Percentiles rank a stretch among this genome's conserved stretches.
phyloP scores from a whole-genome alignment of 1,140 invertebrate genomes.

The Galleria mellonella region DNA sequence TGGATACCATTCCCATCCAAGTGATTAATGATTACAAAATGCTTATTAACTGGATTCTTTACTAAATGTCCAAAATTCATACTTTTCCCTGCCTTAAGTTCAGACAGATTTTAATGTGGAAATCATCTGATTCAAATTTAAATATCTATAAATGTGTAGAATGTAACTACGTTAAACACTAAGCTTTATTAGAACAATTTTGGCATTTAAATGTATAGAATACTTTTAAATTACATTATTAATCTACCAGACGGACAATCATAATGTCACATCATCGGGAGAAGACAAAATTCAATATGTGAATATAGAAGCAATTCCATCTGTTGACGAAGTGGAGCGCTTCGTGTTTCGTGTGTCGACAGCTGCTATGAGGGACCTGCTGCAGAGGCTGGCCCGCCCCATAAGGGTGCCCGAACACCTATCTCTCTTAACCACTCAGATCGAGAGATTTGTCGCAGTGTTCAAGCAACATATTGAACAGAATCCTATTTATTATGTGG shows the following conservation, averaged over 20 bases:
- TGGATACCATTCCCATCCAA: too few relatives aligned
- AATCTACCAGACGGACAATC: slow-evolving; percentile 82
- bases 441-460: slow-evolving; percentile 88
- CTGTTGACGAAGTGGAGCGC: slow-evolving; percentile 67
- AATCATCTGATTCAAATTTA: too few relatives aligned
- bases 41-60: too few relatives aligned
- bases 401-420: slow-evolving; percentile 86
- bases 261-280: slow-evolving; percentile 77
- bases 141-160: too few relatives aligned
- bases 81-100: too few relatives aligned
- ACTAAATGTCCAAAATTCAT: too few relatives aligned
- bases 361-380: slow-evolving; percentile 85
- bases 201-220: too few relatives aligned
- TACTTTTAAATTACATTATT: too few relatives aligned
- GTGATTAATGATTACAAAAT: too few relatives aligned
- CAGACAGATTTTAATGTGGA: too few relatives aligned
- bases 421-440: slow-evolving; percentile 84
- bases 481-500: slow-evolving; percentile 82
- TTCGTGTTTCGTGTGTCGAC: slow-evolving; percentile 86
- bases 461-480: slow-evolving; percentile 84
- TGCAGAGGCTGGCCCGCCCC: slow-evolving; percentile 83
- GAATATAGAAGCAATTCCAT: slow-evolving; percentile 85
- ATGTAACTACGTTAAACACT: too few relatives aligned
- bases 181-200: too few relatives aligned
- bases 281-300: slow-evolving; percentile 84